phyloP scores from a whole-genome alignment of 2,113 vertebrate species.

The Ahaetulla prasina region DNA sequence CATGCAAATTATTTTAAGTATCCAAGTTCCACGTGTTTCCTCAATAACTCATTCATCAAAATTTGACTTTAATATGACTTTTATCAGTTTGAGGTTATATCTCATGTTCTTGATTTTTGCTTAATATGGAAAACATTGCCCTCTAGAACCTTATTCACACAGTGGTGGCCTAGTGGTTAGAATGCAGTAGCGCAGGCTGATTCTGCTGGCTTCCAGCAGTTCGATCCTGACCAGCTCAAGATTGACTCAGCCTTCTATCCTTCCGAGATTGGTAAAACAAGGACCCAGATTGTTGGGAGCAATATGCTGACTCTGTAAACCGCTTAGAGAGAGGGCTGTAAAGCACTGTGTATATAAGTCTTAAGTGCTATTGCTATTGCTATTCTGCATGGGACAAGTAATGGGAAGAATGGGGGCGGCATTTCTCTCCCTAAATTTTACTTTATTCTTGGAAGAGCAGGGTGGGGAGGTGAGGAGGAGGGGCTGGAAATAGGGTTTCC shows the following conservation, averaged over 20 bases:
- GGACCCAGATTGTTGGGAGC: background rate
- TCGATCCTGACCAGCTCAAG: background rate
- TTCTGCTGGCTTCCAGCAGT: background rate
- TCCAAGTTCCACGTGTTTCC: background rate
- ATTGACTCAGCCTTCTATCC: background rate
- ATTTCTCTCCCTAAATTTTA: background rate
- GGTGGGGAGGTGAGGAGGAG: background rate
- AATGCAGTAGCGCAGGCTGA: background rate
- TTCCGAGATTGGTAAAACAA: background rate
- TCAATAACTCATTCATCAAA: background rate
- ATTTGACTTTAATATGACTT: no score
- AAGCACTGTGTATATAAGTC: no score
- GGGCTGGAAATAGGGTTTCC: background rate
- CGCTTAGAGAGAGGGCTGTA: background rate
- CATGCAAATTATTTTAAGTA: background rate
- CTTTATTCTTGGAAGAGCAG: background rate
- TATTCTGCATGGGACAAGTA: background rate
- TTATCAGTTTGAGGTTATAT: no score
- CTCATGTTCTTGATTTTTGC: background rate
- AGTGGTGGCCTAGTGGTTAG: background rate
- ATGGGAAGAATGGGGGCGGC: background rate
- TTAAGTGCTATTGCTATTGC: background rate
- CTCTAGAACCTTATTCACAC: background rate
- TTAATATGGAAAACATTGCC: background rate
- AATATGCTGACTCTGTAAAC: background rate